Evolutionary conservation across 2,888 invertebrate genomes (phyloP), one percentile per base, ranked within the genome.

Genomic region (Arrhopalites spinosus): DNA sequence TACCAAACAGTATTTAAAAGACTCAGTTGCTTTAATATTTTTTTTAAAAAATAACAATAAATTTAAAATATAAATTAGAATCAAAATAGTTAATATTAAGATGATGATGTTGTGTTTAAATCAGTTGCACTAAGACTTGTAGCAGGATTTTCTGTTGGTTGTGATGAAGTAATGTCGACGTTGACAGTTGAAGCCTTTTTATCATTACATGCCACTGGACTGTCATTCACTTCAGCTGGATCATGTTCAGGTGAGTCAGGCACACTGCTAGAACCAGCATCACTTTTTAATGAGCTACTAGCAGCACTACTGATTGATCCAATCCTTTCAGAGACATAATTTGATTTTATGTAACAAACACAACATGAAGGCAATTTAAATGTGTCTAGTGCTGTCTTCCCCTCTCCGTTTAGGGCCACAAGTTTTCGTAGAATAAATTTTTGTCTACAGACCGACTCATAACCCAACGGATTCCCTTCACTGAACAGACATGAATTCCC

Each of bases 311-410:
- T 67, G 1, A 67, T 11, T 36, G 45, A 29, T 7, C 74, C 74
- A 45, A 78, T 83, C 84, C 84, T 71, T 43, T 81, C 80, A 20
- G 78, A 61, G 25, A 81, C 64, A 23, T 74, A 78, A 25, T 70
- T 81, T 83, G 61, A 76, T 78, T 69, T 84, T 27, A 87, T 82
- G 63, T 88, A 87, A 83, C 93, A 93, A 70, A 91, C 90, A 84
- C 93, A 93, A 82, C 93, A 93, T 27, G 91, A 91, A 0, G 93
- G 93, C 71, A 93, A 86, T 82, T 87, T 78, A 64, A 83, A 83
- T 20, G 83, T 79, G 73, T 83, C 83, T 43, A 81, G 76, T 59
- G 81, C 83, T 29, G 83, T 83, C 64, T 84, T 84, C 61, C 84
- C 84, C 11, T 83, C 83, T 25, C 83, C 83, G 64, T 83, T 86